Evolutionary conservation across 2,113 vertebrate species (phyloP), one percentile per base, ranked within the genome.

Genomic region (Pantherophis guttatus): DNA sequence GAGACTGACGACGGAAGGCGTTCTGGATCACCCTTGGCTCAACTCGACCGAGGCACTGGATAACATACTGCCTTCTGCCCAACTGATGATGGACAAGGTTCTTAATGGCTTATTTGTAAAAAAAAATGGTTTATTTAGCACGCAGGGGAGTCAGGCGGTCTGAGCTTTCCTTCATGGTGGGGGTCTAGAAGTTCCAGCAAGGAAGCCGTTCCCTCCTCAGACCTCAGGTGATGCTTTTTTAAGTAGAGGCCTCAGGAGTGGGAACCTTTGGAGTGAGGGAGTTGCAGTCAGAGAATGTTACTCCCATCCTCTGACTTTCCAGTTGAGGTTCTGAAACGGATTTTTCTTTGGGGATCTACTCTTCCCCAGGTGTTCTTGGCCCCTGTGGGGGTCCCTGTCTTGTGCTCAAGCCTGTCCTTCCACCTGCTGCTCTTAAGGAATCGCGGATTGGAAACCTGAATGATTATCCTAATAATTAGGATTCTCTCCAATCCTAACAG

Each of bases 41-140:
- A 99, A 99, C 97, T 99, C 99, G 87, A 99, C 99, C 0, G 99
- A 99, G 95, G 99, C 99, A 0, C 98, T 99, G 21, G 99, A 99
- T 96, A 99, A 99, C 91, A 98, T 99, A 95, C 97, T 99, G 81
- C 99, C 99, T 9, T 99, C 99, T 85, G 98, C 99, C 91, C 99
- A 99, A 93, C 98, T 99, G 97, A 99, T 99, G 99, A 99, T 99
- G 99, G 99, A 99, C 97, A 99, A 99, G 98, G 99, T 99, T 95
- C 94, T 62, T 26, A 1, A 62, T 0, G 59, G 59, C 59, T 62
- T 92, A 39, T 5, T 0, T 86, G 91, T 19, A 23, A 19, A 54
- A 48, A 17, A 48, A 17, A 3, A 13, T 44, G 9, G 3, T n/a
- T 70, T n/a, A 5, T 33, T 50, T 3, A 23, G 33, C 19, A 12